Evolutionary conservation across 2,113 vertebrate species (phyloP), one percentile per base, ranked within the genome.

Genomic region (Zingel zingel): DNA sequence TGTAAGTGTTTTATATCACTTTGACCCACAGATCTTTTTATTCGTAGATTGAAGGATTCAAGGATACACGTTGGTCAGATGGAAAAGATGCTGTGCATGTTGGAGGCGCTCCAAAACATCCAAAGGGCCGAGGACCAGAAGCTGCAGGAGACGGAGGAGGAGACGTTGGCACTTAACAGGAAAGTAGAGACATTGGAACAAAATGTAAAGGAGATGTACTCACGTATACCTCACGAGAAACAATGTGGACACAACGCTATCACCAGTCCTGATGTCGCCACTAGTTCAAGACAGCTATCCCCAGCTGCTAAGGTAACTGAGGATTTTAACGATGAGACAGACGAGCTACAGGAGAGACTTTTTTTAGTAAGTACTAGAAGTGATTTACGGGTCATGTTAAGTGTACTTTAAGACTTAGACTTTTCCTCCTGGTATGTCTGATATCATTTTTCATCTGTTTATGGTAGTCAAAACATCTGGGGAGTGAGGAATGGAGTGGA

Each of bases 31-130:
- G 1, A 54, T 73, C 16, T 87, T 88, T 80, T 23, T n/a, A 63
- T 68, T 21, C 84, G 43, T 82, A 98, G 96, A 66, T 82, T 88
- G 78, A 95, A 92, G 66, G 95, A 96, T 74, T 94, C 84, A 1
- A 94, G 91, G 39, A 91, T 89, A 47, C 95, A 95, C 25, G 90
- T 94, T n/a, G 89, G 91, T 43, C 83, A 93, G 69, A 94, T 95
- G 92, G 91, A 77, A 83, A 93, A 94, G 86, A 92, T 96, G 36
- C 93, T 96, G 77, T 86, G 25, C 71, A 93, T 93, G 73, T 15
- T 96, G 87, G 88, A 92, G 47, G 95, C 97, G 83, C 95, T 94
- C 79, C 95, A 96, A 57, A 91, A 92, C 67, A 93, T 85, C n/a
- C 87, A 95, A 86, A 94, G 90, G 10, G 88, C 83, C 19, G 91